These are phyloP conservation scores for Eueides isabella DNA, from an alignment of 1,140 invertebrate species.

Conservation along the genomic window DNA sequence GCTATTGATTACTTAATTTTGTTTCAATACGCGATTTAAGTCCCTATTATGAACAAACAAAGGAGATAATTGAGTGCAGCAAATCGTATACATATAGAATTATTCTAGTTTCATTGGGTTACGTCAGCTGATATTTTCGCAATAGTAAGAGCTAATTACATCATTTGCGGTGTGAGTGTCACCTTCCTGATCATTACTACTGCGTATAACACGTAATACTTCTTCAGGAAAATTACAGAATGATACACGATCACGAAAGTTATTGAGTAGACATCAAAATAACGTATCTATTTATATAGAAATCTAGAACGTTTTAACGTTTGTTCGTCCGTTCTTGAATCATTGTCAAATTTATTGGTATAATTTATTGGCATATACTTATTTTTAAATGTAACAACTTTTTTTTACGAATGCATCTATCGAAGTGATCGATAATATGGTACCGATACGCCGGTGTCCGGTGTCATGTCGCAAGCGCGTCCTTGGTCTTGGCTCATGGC, in stretches of 20 bases:
- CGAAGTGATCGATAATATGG: constrained; percentile 27
- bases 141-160: constrained; percentile 61
- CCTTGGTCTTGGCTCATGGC: constrained; percentile 61
- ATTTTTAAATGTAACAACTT: not conserved
- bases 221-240: constrained; percentile 23
- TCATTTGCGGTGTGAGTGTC: constrained; percentile 52
- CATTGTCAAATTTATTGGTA: not conserved
- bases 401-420: constrained; percentile 11
- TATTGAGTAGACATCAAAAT: not conserved
- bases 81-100: not conserved
- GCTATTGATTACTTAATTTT: constrained; percentile 13
- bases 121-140: constrained; percentile 43
- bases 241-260: not conserved
- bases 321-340: too few species aligned
- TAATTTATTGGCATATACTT: not conserved
- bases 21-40: not conserved
- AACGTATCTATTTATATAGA: not conserved
- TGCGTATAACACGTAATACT: constrained; percentile 39
- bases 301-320: too few species aligned
- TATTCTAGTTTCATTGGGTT: constrained; percentile 14
- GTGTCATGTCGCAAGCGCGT: constrained; percentile 40
- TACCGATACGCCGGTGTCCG: constrained; percentile 21
- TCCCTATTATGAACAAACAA: not conserved
- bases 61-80: not conserved
- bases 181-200: constrained; percentile 46